These are phyloP conservation scores for Lampropteryx suffumata DNA, from an alignment of 2,888 invertebrate genomes.

Conservation along the genomic window DNA sequence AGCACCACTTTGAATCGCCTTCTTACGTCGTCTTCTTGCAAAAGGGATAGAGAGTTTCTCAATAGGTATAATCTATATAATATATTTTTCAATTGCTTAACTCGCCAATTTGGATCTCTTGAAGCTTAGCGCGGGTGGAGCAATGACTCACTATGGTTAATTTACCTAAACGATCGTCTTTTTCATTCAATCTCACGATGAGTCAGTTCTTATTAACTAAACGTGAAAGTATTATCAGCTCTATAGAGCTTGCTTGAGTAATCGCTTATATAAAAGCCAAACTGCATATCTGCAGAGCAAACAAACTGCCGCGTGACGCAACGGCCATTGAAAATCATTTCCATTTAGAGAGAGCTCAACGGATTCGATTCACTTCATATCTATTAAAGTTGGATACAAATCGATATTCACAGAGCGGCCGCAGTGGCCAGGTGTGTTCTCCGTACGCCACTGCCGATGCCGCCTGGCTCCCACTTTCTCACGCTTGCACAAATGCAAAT, in stretches of 20 bases:
- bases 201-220: neutral
- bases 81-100: too few species aligned
- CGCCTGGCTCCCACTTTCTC: slow-evolving; percentile 40
- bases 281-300: neutral
- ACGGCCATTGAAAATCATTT: slow-evolving; percentile 20
- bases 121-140: too few species aligned
- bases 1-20: too few species aligned
- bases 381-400: slow-evolving; percentile 44
- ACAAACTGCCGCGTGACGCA: slow-evolving; percentile 13
- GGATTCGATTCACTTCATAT: slow-evolving; percentile 40
- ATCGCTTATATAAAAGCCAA: neutral
- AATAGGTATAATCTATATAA: too few species aligned
- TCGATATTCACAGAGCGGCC: slow-evolving; percentile 38
- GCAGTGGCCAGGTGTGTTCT: slow-evolving; percentile 43
- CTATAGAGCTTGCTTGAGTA: neutral
- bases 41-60: too few species aligned
- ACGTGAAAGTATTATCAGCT: neutral
- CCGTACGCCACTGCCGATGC: slow-evolving; percentile 25
- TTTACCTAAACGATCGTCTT: too few species aligned
- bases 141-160: too few species aligned
- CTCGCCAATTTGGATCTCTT: too few species aligned
- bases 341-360: slow-evolving; percentile 23
- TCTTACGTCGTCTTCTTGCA: too few species aligned
- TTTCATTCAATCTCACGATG: neutral
- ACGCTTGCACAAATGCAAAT: slow-evolving; percentile 42